Evolutionary conservation across 2,113 vertebrate genomes (phyloP).

Genomic region (Mystacornis crossleyi): DNA sequence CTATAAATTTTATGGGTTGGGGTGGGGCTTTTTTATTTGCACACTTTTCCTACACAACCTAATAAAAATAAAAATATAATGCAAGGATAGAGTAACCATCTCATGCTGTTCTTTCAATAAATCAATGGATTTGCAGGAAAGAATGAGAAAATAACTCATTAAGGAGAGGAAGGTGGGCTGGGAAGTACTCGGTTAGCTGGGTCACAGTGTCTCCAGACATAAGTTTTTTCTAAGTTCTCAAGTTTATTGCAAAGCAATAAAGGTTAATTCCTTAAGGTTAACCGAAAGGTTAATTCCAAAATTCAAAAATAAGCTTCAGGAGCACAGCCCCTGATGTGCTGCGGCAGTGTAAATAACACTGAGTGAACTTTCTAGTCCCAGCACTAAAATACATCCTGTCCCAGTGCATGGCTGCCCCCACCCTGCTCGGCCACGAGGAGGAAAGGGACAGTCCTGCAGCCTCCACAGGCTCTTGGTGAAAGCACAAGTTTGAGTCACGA

Average conservation of each 20-base stretch:
- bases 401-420: neutral
- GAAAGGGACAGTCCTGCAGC: neutral
- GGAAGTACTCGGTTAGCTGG: neutral
- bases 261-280: no score
- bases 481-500: neutral
- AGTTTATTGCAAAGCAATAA: neutral
- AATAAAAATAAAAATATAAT: neutral
- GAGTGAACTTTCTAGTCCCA: neutral
- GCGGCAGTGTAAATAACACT: neutral
- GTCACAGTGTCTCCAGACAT: neutral
- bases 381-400: neutral
- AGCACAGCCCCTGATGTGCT: neutral
- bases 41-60: neutral
- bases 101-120: neutral
- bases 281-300: neutral
- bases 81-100: neutral
- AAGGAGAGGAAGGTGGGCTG: neutral
- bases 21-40: neutral
- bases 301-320: neutral
- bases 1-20: neutral
- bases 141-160: neutral
- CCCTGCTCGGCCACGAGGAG: no score
- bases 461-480: neutral
- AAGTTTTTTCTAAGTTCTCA: neutral
- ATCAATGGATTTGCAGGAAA: neutral